Base-by-base conservation (phyloP, 2,797 vertebrate species). In the Pachyuromys duprasi region DNA sequence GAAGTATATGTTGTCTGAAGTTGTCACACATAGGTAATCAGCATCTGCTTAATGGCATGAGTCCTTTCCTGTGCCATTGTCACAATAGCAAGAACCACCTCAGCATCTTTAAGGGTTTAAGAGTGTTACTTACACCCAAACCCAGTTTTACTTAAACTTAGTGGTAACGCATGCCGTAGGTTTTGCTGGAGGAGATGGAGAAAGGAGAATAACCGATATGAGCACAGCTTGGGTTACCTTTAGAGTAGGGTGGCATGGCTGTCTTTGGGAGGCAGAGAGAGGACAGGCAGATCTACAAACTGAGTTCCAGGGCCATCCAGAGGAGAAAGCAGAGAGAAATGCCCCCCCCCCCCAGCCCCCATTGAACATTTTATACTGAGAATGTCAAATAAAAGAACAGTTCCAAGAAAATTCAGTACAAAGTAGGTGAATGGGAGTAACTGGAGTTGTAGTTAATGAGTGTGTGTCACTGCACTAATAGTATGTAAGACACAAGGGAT, bases 401-500 rank as follows among this genome's bases (percentile, higher is more conserved):
- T 28, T 45, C 5, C 55, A 42, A 42, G n/a, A 36, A 22, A 72
- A 39, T 39, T 3, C 20, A 39, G 20, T 39, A 20, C 8, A 8
- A 72, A 9, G n/a, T 39, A 9, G 20, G 36, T 72, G 36, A 39
- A 26, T 42, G 22, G 36, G 9, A 39, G 70, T 72, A 22, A 22
- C 18, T 72, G 17, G 70, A 18, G 17, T 11, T 11, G 8, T 8
- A 72, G n/a, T 72, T 22, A 57, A 5, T 17, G 33, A n/a, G 9
- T 39, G 8, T 36, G 36, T 39, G 36, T 72, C 22, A 22, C 36
- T 72, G 36, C 9, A 22, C 12, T 72, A 9, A 36, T 8, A 39
- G n/a, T 17, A 11, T 9, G n/a, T 70, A 17, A 69, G 33, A 0
- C 2, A 39, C 17, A 39, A 18, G 8, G 8, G 3, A n/a, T n/a